Percentiles rank a stretch among this genome's conserved stretches.
Evolutionary conservation across 2,888 invertebrate genomes (phyloP).

Genomic region (Vandiemenella viatica): DNA sequence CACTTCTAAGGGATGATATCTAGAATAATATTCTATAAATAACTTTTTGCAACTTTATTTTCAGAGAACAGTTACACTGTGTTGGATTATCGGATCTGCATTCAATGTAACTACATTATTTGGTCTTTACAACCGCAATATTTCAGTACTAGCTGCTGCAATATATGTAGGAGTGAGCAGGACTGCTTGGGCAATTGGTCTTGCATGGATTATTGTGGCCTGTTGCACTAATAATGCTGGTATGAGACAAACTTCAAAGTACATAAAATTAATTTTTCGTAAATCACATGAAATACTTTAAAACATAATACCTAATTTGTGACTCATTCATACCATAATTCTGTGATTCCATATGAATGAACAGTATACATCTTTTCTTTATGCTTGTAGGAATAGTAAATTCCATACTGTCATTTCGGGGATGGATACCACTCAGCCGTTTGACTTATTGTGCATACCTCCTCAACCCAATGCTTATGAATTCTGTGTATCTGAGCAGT

Average conservation of each 20-base stretch:
- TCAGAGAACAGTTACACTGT: constrained; percentile 21
- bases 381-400: constrained; percentile 30
- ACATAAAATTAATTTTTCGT: neutral
- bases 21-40: too few relatives aligned
- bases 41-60: too few relatives aligned
- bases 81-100: constrained; percentile 29
- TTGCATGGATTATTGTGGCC: constrained; percentile 41
- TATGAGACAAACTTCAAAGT: constrained; percentile 19
- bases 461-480: constrained; percentile 39
- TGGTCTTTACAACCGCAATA: constrained; percentile 27
- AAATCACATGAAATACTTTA: too few relatives aligned
- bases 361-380: too few relatives aligned
- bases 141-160: constrained; percentile 31
- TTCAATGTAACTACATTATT: constrained; percentile 31
- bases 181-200: constrained; percentile 35
- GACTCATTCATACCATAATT: too few relatives aligned
- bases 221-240: constrained; percentile 38
- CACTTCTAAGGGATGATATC: too few relatives aligned
- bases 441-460: constrained; percentile 42
- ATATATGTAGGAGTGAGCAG: constrained; percentile 35
- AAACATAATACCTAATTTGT: too few relatives aligned
- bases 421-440: constrained; percentile 32
- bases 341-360: too few relatives aligned
- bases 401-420: constrained; percentile 26
- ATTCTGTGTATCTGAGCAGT: constrained; percentile 28